Conservation (phyloP, 2,888 invertebrate species). For the Ceratothoa steindachneri region DNA sequence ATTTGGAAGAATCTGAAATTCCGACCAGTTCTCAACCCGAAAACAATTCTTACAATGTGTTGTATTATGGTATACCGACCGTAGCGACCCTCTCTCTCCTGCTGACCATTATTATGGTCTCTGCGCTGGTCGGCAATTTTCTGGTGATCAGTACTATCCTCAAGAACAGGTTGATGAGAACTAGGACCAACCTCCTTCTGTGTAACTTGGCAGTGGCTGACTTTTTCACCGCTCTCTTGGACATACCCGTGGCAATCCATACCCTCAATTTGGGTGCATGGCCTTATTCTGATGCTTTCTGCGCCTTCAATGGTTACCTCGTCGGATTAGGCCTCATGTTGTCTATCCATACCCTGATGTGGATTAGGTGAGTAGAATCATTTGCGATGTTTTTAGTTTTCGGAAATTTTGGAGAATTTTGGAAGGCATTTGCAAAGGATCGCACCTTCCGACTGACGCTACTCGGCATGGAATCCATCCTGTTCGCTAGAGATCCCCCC, state of each 20-base stretch:
- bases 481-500: too few relatives aligned
- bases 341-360: conserved; percentile 56
- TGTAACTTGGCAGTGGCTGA: conserved; percentile 55
- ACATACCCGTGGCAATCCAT: conserved; percentile 54
- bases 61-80: conserved; percentile 48
- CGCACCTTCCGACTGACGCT: too few relatives aligned
- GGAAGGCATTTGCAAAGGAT: too few relatives aligned
- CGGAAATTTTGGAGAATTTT: too few relatives aligned
- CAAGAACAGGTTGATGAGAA: conserved; percentile 55
- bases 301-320: conserved; percentile 54
- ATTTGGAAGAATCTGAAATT: too few relatives aligned
- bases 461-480: too few relatives aligned
- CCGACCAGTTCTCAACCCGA: too few relatives aligned
- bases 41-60: too few relatives aligned
- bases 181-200: conserved; percentile 56
- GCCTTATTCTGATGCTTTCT: conserved; percentile 52
- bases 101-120: conserved; percentile 51
- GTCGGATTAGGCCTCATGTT: conserved; percentile 54
- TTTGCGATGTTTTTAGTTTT: too few relatives aligned
- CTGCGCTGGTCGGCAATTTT: conserved; percentile 54
- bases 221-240: conserved; percentile 53
- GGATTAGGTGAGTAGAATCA: conserved; percentile 51
- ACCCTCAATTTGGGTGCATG: conserved; percentile 54
- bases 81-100: conserved; percentile 52
- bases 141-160: conserved; percentile 55